phyloP scores from a whole-genome alignment of 64 coral and sea anemone genomes.

The Actinia equina region DNA sequence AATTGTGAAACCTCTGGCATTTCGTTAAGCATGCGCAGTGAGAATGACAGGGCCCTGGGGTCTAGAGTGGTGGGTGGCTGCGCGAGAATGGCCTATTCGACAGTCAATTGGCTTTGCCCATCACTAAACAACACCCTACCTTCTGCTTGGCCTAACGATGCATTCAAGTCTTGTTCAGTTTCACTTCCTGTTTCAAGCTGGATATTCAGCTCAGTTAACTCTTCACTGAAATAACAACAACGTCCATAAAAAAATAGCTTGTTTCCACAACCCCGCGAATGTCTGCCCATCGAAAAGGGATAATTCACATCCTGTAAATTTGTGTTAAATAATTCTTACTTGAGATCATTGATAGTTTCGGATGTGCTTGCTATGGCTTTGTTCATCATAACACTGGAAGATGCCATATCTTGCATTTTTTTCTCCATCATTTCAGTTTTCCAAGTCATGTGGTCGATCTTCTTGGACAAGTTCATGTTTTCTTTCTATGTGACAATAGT shows the following conservation, averaged over 20 bases:
- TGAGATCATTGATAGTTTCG: conserved; percentile 60
- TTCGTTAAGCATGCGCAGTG: no score
- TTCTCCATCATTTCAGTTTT: conserved; percentile 94
- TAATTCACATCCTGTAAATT: no score
- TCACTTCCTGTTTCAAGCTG: conserved; percentile 73
- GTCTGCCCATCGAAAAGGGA: no score
- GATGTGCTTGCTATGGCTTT: conserved; percentile 64
- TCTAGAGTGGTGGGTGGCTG: no score
- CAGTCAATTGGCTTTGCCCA: no score
- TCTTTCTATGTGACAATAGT: conserved; percentile 47
- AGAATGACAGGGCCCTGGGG: no score
- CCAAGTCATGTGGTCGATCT: conserved; percentile 93
- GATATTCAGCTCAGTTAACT: conserved; percentile 84
- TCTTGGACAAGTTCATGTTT: conserved; percentile 70
- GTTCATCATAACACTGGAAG: conserved; percentile 79
- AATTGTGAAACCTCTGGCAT: no score
- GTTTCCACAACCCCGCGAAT: background rate
- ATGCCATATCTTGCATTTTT: conserved; percentile 92
- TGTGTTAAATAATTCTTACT: background rate
- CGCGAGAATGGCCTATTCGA: no score
- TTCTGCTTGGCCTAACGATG: conserved; percentile 67
- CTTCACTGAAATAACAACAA: conserved; percentile 57
- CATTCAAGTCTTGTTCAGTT: conserved; percentile 73
- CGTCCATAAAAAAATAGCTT: background rate
- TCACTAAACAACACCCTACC: conserved; percentile 23